Conservation (phyloP, 2,113 vertebrate species). For the Xyliphius kryptos region DNA sequence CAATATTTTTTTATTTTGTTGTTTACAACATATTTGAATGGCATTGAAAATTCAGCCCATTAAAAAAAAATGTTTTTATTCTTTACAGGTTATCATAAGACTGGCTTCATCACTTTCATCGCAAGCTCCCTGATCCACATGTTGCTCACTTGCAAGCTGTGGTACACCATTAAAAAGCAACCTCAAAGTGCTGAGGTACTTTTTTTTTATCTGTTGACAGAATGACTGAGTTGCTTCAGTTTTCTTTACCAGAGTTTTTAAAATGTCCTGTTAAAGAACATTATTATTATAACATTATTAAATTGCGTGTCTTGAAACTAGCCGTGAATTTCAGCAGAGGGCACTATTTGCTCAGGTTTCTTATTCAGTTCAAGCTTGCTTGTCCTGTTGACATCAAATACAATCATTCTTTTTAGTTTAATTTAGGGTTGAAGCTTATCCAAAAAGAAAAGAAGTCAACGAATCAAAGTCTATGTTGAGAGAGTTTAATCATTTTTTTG, state of each 20-base stretch:
- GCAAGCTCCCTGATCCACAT: conserved; percentile 78
- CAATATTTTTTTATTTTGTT: background rate
- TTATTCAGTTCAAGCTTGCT: background rate
- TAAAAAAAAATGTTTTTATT: background rate
- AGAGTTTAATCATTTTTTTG: background rate
- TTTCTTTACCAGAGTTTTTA: too few species aligned
- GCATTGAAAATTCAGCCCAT: background rate
- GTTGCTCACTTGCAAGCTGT: conserved; percentile 81
- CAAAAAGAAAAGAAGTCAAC: too few species aligned
- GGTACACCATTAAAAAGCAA: conserved; percentile 75
- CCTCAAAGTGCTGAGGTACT: conserved; percentile 78
- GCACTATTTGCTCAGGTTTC: background rate
- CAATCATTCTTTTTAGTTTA: too few species aligned
- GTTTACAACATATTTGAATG: background rate
- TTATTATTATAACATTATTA: too few species aligned
- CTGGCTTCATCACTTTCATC: conserved; percentile 80
- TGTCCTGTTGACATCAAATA: background rate
- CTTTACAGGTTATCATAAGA: conserved; percentile 76
- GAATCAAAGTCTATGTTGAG: too few species aligned
- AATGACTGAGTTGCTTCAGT: too few species aligned
- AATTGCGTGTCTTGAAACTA: too few species aligned
- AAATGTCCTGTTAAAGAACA: too few species aligned
- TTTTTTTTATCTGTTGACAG: background rate
- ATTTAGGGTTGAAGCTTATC: too few species aligned
- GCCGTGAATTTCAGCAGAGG: conserved; percentile 11